Conservation (phyloP, 2,113 vertebrate genomes). For the Nipponia nippon region DNA sequence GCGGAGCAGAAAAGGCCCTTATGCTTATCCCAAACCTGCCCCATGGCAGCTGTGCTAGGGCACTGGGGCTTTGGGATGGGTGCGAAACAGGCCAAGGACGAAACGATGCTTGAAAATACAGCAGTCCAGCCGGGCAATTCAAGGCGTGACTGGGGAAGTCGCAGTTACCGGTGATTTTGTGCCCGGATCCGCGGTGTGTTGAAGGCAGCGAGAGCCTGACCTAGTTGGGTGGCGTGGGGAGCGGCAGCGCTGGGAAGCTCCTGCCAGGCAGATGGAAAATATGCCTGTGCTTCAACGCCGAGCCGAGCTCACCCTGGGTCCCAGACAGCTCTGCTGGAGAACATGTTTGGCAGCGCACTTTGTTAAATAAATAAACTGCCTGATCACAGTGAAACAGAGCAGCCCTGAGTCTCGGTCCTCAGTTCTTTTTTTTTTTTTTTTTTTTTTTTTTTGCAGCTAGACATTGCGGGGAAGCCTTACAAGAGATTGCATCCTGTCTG, state of each 20-base stretch:
- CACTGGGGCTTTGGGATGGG: neutral
- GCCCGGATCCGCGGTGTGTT: neutral
- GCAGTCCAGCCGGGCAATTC: neutral
- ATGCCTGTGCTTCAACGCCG: neutral
- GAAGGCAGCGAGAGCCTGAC: neutral
- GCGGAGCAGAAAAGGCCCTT: neutral
- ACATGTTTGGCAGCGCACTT: neutral
- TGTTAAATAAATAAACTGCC: constrained; percentile 1
- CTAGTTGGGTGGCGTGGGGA: neutral
- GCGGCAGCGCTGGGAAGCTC: neutral
- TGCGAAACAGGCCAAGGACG: rapidly evolving
- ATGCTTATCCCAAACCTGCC: neutral
- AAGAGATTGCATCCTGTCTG: neutral
- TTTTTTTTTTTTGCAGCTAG: neutral
- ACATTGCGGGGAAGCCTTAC: neutral
- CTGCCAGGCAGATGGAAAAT: constrained; percentile 25
- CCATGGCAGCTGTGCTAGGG: neutral
- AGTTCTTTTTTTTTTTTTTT: neutral
- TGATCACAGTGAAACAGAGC: neutral
- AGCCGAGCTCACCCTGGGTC: neutral
- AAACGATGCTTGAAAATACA: neutral
- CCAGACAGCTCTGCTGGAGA: neutral
- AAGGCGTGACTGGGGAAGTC: neutral
- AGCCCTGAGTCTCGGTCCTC: neutral
- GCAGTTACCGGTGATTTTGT: neutral